phyloP scores from a whole-genome alignment of 2,888 invertebrate genomes.

The Gnatocerus cornutus region DNA sequence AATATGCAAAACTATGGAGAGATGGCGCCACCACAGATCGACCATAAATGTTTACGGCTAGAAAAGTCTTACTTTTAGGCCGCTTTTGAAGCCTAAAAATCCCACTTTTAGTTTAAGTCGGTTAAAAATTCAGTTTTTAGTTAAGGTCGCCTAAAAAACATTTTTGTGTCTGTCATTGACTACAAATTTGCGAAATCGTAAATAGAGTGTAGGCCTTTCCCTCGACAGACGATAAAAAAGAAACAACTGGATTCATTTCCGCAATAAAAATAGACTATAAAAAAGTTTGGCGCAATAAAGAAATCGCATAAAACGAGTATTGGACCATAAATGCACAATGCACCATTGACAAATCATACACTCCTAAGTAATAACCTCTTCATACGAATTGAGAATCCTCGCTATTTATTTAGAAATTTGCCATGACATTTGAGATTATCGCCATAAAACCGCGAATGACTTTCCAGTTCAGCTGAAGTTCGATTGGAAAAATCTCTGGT shows the following conservation, averaged over 20 bases:
- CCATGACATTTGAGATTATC: constrained; percentile 26
- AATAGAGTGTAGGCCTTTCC: background rate
- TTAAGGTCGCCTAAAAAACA: no score
- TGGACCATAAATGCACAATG: constrained; percentile 39
- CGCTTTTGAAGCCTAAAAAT: no score
- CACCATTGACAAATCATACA: constrained; percentile 41
- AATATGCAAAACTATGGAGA: no score
- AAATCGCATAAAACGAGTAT: constrained; percentile 24
- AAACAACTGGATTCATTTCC: constrained; percentile 29
- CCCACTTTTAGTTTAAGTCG: no score
- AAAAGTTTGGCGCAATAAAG: constrained; percentile 32
- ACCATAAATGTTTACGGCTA: no score
- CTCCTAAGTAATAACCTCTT: constrained; percentile 31
- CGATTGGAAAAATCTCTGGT: background rate
- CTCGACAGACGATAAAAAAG: constrained; percentile 21
- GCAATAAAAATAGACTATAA: constrained; percentile 17
- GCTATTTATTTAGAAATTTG: constrained; percentile 37
- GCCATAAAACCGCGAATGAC: constrained; percentile 21
- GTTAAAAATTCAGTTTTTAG: no score
- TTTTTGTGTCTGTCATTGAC: background rate
- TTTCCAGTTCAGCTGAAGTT: constrained; percentile 11
- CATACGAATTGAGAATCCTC: constrained; percentile 22
- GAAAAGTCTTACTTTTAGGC: no score
- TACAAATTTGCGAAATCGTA: background rate
- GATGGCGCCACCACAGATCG: no score